Evolutionary conservation across 30 jellyfish, hydroid and myxozoan genomes (phyloP).

Genomic region (Chironex yamaguchii): DNA sequence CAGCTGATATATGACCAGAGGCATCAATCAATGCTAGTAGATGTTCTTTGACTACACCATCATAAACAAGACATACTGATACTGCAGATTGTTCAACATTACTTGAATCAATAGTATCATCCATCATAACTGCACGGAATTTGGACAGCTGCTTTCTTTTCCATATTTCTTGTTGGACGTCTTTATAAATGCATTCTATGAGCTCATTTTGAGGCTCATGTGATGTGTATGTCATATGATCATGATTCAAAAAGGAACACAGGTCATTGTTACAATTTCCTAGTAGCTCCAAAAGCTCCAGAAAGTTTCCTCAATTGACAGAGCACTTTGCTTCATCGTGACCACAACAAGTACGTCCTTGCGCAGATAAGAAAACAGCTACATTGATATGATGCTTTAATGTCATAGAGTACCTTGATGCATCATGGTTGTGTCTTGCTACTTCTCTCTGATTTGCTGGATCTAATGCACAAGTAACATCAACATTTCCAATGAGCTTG

Average conservation of each 20-base stretch:
- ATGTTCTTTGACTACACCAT: slow-evolving; percentile 10
- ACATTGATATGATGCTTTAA: slow-evolving; percentile 10
- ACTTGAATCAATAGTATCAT: slow-evolving; percentile 5
- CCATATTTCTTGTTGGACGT: slow-evolving; percentile 3
- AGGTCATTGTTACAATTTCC: not conserved
- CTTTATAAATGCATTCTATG: not conserved
- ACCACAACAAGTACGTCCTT: slow-evolving; percentile 3
- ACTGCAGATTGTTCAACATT: slow-evolving; percentile 21
- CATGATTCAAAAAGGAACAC: not conserved
- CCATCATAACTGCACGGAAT: slow-evolving; percentile 7
- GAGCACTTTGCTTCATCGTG: too few species aligned
- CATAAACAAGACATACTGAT: slow-evolving; percentile 18
- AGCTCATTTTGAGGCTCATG: slow-evolving; percentile 4
- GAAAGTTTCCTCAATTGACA: slow-evolving; percentile 9
- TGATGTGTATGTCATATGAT: not conserved
- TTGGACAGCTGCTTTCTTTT: slow-evolving; percentile 11
- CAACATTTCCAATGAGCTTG: slow-evolving; percentile 35
- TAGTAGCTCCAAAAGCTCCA: not conserved
- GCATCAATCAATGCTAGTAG: slow-evolving; percentile 15
- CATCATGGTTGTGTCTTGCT: slow-evolving; percentile 31
- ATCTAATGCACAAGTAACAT: slow-evolving; percentile 35
- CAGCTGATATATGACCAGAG: slow-evolving; percentile 30
- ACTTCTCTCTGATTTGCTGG: slow-evolving; percentile 23
- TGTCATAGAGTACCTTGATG: slow-evolving; percentile 24
- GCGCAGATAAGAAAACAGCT: slow-evolving; percentile 8